Base-by-base conservation (phyloP, 64 coral and sea anemone species). In the Anthopleura sola region DNA sequence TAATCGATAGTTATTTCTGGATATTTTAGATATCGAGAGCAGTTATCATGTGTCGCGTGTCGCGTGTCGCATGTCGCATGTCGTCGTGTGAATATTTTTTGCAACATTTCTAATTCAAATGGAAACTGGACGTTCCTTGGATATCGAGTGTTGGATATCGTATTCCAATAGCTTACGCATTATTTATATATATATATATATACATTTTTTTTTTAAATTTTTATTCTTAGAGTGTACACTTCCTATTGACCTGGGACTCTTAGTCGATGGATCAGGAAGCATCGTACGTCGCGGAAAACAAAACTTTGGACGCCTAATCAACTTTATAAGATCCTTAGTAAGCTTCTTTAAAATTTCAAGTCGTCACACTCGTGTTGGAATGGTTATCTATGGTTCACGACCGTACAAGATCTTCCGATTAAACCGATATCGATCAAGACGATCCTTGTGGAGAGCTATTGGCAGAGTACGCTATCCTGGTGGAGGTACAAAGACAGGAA, bases 211-310 rank as follows among this genome's bases (percentile, higher is more conserved):
- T 29, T 11, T 39, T n/a, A n/a, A n/a, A 28, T 36, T 20, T 18
- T 56, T 39, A 24, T 78, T 55, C 15, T 46, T 36, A 91, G 89
- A 80, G 34, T 91, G 89, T 33, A 64, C 17, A 46, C 74, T 64
- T 33, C 83, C 83, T 55, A 50, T 91, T 26, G 89, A 91, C 78
- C 37, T 91, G 24, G 89, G 83, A 40, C 82, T 91, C 76, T 75
- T 91, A 17, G 44, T 91, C 36, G 89, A 91, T 28, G 84, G 50
- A 5, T 86, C 89, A 7, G 36, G 37, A 33, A 36, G 49, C 47
- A 49, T 83, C 47, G 58, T 36, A 80, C 20, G 75, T 3, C 26
- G 40, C 60, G 39, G 60, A 15, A 60, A 47, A 54, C 83, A 5
- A 11, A 54, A 51, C 29, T 55, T 91, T 28, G 23, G 24, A 58